These are phyloP conservation scores for Trichopoda pennipes DNA, from an alignment of 2,888 invertebrate species.

Conservation along the genomic window DNA sequence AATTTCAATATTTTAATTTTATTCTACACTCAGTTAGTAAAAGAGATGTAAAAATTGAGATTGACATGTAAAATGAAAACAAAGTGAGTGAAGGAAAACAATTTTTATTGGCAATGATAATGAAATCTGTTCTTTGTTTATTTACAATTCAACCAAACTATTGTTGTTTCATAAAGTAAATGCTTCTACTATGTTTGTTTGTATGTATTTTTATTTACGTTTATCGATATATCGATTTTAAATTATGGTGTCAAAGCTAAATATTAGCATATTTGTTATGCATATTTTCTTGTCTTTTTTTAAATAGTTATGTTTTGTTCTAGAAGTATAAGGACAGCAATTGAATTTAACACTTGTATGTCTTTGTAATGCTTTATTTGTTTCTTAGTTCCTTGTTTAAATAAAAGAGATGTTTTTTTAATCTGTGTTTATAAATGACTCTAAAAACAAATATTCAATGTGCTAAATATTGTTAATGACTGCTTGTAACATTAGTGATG, in stretches of 20 bases:
- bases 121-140: constrained; percentile 43
- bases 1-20: not conserved
- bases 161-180: not conserved
- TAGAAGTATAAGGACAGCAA: constrained; percentile 35
- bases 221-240: constrained; percentile 50
- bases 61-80: constrained; percentile 27
- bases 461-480: too few relatives aligned
- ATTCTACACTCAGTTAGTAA: not conserved
- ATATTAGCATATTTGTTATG: constrained; percentile 3
- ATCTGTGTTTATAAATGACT: not conserved
- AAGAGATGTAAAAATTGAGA: constrained; percentile 18
- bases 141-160: constrained; percentile 10
- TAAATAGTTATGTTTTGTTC: constrained; percentile 8
- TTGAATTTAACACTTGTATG: constrained; percentile 50
- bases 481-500: too few relatives aligned
- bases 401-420: constrained; percentile 11
- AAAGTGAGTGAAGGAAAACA: constrained; percentile 20
- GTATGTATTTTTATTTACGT: not conserved
- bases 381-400: constrained; percentile 37
- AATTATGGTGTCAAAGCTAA: constrained; percentile 42
- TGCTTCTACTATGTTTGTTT: too few relatives aligned
- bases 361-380: constrained; percentile 46
- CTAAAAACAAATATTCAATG: too few relatives aligned
- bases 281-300: not conserved
- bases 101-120: constrained; percentile 45